Base-by-base conservation (phyloP, 2,797 vertebrate genomes). In the Crax fasciolata region DNA sequence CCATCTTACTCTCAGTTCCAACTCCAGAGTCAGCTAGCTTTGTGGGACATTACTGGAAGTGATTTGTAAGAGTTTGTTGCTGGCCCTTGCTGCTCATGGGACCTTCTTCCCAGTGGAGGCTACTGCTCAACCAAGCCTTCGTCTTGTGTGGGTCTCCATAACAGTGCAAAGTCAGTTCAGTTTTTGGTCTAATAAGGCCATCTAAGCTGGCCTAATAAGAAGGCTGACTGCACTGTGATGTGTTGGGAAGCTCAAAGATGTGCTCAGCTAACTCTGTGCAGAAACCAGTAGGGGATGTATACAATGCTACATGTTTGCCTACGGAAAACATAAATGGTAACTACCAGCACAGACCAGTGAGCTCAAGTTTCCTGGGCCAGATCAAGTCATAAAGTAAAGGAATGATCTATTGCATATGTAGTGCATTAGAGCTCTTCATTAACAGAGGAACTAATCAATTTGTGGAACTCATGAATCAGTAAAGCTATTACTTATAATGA, bases 391-490 rank as follows among this genome's bases (percentile, higher is more conserved):
- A 90, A 91, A 89, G 25, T 51, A 94, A 94, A 94, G 74, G 87
- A 94, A 96, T 91, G 74, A 96, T 96, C 87, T 94, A 94, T 80
- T 7, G 4, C 62, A 48, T 76, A 75, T 24, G 61, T 48, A 96
- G 76, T 90, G 39, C 93, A 90, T 85, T 89, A 95, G 73, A 95
- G 63, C 87, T 97, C 97, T 97, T 97, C 93, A 97, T 97, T 98
- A 97, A 97, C 93, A 93, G 81, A 81, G 85, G 51, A 48, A 90
- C 89, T 76, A 94, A 97, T 96, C 96, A 95, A 97, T 97, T 97
- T 96, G 96, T 95, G 93, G 96, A 97, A 97, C 94, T 90, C 90
- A 89, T 95, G 95, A 95, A 94, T 97, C 96, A 96, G 93, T 86
- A 93, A 87, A 95, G 90, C 90, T 89, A 93, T 96, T 97, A 91